Evolutionary conservation across 2,888 invertebrate species (phyloP).

Genomic region (Eueremaeus valkanovi): DNA sequence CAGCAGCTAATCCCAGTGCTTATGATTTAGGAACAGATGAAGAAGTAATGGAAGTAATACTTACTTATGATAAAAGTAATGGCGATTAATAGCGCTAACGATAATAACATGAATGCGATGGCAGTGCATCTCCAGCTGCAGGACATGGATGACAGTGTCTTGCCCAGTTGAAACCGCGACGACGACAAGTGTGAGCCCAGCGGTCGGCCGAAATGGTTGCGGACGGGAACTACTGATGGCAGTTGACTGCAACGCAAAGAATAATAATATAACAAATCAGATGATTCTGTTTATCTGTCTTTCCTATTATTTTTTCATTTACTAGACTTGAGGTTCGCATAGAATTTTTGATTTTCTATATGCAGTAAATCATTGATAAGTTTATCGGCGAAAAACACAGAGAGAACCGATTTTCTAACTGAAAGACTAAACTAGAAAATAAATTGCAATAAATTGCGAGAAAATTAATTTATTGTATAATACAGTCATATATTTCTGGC

Average conservation of each 20-base stretch:
- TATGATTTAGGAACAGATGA: neutral
- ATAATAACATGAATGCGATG: slow-evolving; percentile 83
- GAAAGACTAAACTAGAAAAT: neutral
- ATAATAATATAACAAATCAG: too few relatives aligned
- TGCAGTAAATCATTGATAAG: too few relatives aligned
- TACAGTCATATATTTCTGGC: neutral
- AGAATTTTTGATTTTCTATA: too few relatives aligned
- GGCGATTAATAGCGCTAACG: slow-evolving; percentile 85
- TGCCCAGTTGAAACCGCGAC: slow-evolving; percentile 36
- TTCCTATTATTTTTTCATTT: too few relatives aligned
- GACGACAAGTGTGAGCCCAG: slow-evolving; percentile 36
- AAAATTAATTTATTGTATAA: neutral
- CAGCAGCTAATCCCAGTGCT: neutral
- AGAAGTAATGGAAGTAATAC: slow-evolving; percentile 48
- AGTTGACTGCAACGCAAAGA: neutral
- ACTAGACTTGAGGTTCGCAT: neutral
- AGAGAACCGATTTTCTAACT: neutral
- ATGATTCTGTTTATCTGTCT: too few relatives aligned
- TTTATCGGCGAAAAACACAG: neutral
- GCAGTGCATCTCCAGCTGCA: slow-evolving; percentile 97
- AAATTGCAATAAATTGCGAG: neutral
- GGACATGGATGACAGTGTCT: slow-evolving; percentile 39
- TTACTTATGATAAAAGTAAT: slow-evolving; percentile 92
- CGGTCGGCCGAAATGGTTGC: slow-evolving; percentile 39
- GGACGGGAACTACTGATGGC: slow-evolving; percentile 38